Evolutionary conservation across 1,140 invertebrate genomes (phyloP).

Genomic region (Pseudomyrmex cubaensis): DNA sequence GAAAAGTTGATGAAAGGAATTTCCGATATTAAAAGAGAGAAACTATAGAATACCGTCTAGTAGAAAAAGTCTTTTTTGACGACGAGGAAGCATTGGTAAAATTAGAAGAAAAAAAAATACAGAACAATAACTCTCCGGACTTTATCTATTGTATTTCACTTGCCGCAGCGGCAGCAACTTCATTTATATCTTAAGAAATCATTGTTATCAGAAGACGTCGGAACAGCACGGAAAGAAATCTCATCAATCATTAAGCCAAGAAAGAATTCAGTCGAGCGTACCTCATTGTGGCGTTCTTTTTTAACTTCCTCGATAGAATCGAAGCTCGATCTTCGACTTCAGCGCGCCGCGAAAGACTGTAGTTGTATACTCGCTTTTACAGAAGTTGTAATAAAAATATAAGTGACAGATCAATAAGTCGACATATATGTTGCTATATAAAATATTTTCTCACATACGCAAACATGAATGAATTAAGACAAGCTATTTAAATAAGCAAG

Average conservation of each 20-base stretch:
- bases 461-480: background rate
- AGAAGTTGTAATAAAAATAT: constrained; percentile 18
- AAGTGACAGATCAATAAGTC: constrained; percentile 2
- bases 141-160: constrained; percentile 56
- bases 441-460: background rate
- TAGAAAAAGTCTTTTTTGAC: background rate
- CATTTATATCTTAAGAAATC: constrained; percentile 59
- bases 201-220: constrained; percentile 54
- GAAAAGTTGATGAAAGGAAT: background rate
- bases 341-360: constrained; percentile 36
- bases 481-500: too few species aligned
- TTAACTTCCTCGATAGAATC: constrained; percentile 52
- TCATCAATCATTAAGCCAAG: constrained; percentile 60
- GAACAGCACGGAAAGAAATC: constrained; percentile 45
- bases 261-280: constrained; percentile 52
- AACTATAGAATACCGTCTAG: background rate
- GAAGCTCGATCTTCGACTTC: constrained; percentile 46
- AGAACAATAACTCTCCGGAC: constrained; percentile 28
- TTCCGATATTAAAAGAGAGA: background rate
- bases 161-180: constrained; percentile 39
- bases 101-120: constrained; percentile 17
- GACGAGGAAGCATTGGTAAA: constrained; percentile 27
- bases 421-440: background rate
- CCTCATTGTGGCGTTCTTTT: constrained; percentile 58
- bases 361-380: constrained; percentile 26